Conservation (phyloP, 1,140 invertebrate species). For the Papilio machaon region DNA sequence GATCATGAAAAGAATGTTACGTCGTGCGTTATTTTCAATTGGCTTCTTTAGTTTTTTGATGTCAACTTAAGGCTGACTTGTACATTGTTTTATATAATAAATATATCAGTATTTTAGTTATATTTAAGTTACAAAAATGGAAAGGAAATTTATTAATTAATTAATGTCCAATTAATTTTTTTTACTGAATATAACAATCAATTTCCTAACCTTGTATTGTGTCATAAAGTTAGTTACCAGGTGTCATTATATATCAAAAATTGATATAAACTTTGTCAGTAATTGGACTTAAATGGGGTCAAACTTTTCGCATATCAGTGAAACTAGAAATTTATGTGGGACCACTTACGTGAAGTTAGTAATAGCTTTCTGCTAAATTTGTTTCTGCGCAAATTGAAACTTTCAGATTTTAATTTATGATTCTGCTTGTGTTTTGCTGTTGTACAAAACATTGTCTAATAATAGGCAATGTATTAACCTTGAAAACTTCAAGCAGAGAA, state of each 20-base stretch:
- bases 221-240: background rate
- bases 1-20: too few relatives aligned
- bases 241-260: conserved; percentile 1
- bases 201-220: background rate
- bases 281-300: conserved; percentile 30
- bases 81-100: too few relatives aligned
- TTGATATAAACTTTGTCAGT: background rate
- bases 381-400: conserved; percentile 27
- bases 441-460: background rate
- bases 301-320: conserved; percentile 36
- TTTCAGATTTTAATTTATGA: conserved; percentile 27
- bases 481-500: too few relatives aligned
- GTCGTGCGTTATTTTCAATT: too few relatives aligned
- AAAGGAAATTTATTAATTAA: too few relatives aligned
- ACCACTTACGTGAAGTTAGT: conserved; percentile 29
- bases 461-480: too few relatives aligned
- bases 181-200: too few relatives aligned
- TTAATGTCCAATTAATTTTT: too few relatives aligned
- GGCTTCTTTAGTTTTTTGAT: too few relatives aligned
- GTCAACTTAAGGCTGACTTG: too few relatives aligned
- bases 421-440: background rate
- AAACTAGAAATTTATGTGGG: conserved; percentile 30
- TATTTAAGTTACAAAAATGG: too few relatives aligned
- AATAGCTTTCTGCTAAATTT: conserved; percentile 31
- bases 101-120: too few relatives aligned